Percentiles rank a stretch among this genome's conserved stretches.
These are phyloP conservation scores for Magallana angulata DNA, from an alignment of 1,140 invertebrate genomes.

Conservation along the genomic window DNA sequence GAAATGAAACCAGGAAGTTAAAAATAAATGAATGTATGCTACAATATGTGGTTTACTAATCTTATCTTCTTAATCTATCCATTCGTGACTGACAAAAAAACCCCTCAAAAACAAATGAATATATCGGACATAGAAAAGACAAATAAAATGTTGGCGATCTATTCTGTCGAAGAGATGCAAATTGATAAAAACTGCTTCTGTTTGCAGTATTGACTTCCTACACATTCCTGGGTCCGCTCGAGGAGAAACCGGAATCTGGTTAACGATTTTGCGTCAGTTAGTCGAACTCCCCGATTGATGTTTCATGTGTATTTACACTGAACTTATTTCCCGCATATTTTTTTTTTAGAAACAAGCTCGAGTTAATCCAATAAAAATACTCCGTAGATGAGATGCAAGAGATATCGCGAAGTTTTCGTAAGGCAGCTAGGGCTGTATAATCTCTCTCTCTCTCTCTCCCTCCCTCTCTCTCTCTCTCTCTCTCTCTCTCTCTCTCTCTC, in stretches of 20 bases:
- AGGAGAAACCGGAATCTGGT: background rate
- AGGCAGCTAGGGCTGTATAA: background rate
- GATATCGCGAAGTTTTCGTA: background rate
- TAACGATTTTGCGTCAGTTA: constrained; percentile 22
- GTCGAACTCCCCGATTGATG: background rate
- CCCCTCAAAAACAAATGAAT: no score
- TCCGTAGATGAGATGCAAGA: background rate
- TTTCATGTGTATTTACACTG: background rate
- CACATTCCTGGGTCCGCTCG: background rate
- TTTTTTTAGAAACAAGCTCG: background rate
- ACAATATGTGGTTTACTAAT: no score
- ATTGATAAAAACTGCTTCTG: no score
- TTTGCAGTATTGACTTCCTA: no score
- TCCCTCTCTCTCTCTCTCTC: background rate
- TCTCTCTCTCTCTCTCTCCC: constrained; percentile 32
- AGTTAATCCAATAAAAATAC: background rate
- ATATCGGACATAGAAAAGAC: no score
- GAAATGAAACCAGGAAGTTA: no score
- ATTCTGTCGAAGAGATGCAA: no score
- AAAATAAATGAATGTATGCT: no score
- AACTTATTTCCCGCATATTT: background rate
- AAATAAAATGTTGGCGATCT: no score
- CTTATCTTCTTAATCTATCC: no score
- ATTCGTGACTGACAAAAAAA: no score
- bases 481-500: no score